Base-by-base conservation (phyloP, 2,113 vertebrate genomes). In the Ameiurus melas region DNA sequence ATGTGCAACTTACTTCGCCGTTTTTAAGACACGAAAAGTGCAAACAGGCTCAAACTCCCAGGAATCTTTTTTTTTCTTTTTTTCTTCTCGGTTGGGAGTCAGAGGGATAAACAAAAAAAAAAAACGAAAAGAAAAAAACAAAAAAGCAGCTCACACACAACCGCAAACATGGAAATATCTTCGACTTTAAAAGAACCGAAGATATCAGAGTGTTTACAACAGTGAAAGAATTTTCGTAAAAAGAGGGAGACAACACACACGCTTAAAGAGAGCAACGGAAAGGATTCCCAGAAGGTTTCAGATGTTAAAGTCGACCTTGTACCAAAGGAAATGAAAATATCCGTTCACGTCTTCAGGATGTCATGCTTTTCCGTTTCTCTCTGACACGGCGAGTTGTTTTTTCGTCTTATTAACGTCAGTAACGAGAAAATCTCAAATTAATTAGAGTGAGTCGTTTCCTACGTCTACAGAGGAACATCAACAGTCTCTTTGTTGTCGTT, bases 1-100 rank as follows among this genome's bases (percentile, higher is more conserved):
- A 51, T n/a, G 43, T 51, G 43, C 13, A 0, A 25, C 9, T 22
- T 22, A 36, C 43, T n/a, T 6, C 16, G 75, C 51, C 10, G 16
- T 78, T 78, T 13, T 51, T 51, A 78, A 78, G 43, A 43, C 75
- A 78, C 51, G 75, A 78, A 51, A 75, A 47, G 71, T 75, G 71
- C 9, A 75, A 73, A 36, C 70, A 73, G 70, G 39, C 39, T 43
- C 33, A 39, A 39, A 73, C 33, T 20, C 14, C 16, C 16, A 36
- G 68, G 68, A 71, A 36, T 51, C 10, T 51, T 10, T 51, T 51
- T 17, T 7, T 13, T 71, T 71, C n/a, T n/a, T n/a, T n/a, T n/a
- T n/a, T n/a, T n/a, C n/a, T n/a, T n/a, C n/a, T 71, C 7, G 17
- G 16, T 27, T 22, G 66, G 16, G 4, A 0, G 30, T 17, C 62